Percentiles rank a stretch among this genome's conserved stretches.
Conservation (phyloP, 2,888 invertebrate genomes). For the Dolichopus griseipennis region DNA sequence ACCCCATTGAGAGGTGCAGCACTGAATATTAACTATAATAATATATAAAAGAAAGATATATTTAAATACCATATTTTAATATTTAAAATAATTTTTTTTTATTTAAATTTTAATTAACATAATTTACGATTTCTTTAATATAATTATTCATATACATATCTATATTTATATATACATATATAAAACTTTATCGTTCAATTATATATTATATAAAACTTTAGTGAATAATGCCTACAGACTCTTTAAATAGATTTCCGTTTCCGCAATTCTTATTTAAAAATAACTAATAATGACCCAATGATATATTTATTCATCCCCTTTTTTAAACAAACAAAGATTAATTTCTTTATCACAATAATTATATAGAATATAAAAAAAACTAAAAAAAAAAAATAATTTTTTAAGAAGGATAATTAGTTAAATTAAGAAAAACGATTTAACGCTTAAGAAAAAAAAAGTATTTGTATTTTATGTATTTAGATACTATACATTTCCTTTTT, state of each 20-base stretch:
- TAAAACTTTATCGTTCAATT: no score
- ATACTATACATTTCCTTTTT: neutral
- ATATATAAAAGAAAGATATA: no score
- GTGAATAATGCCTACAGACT: no score
- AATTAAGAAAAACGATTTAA: conserved; percentile 4
- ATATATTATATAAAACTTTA: no score
- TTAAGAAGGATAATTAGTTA: conserved; percentile 6
- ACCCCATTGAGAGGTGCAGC: no score
- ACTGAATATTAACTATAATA: no score
- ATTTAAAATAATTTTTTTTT: no score
- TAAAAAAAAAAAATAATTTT: neutral
- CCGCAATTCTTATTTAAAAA: neutral
- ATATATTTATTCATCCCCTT: neutral
- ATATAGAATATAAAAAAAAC: neutral
- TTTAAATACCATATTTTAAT: no score
- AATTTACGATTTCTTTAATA: no score
- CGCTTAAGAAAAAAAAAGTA: neutral
- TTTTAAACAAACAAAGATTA: conserved; percentile 1
- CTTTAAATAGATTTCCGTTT: neutral
- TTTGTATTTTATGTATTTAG: neutral
- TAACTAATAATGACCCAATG: neutral
- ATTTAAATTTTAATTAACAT: no score
- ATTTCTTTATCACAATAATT: neutral
- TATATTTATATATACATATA: no score
- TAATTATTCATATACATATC: no score